These are phyloP conservation scores for Clinocottus analis DNA, from an alignment of 2,113 vertebrate species.

Conservation along the genomic window DNA sequence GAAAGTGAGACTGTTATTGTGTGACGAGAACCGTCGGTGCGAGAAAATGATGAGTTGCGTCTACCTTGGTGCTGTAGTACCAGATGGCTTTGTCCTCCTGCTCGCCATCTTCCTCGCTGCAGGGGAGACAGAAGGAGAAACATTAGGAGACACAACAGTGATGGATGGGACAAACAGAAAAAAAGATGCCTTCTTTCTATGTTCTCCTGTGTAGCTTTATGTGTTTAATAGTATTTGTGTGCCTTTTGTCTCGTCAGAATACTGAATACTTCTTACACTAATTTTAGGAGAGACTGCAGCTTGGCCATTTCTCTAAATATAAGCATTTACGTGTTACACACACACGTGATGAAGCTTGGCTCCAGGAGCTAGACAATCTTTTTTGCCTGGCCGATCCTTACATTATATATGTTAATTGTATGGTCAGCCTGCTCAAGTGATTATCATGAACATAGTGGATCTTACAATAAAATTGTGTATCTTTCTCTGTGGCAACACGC, in stretches of 20 bases:
- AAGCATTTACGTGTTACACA: neutral
- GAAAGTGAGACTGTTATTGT: neutral
- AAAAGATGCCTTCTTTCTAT: constrained; percentile 5
- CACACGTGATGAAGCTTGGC: neutral
- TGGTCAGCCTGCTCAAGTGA: neutral
- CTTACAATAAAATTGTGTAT: neutral
- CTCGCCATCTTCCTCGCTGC: constrained; percentile 79
- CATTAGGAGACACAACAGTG: constrained; percentile 7
- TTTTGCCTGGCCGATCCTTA: neutral
- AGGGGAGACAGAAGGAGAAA: constrained; percentile 19
- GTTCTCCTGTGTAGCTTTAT: neutral
- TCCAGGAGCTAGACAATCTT: neutral
- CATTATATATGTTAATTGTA: neutral
- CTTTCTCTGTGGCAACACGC: no score
- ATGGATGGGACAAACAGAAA: neutral
- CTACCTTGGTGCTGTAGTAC: constrained; percentile 82
- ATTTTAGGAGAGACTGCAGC: neutral
- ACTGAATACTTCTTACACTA: neutral
- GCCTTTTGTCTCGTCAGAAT: neutral
- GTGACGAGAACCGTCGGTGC: neutral
- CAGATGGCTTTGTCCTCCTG: constrained; percentile 79
- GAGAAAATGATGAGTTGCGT: neutral
- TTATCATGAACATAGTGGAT: neutral
- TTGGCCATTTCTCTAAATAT: neutral
- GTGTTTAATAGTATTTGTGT: neutral